A percentile compares a stretch with the other conserved stretches of the same genome.
Evolutionary conservation across 1,140 invertebrate species (phyloP).

Genomic region (Camponotus floridanus): DNA sequence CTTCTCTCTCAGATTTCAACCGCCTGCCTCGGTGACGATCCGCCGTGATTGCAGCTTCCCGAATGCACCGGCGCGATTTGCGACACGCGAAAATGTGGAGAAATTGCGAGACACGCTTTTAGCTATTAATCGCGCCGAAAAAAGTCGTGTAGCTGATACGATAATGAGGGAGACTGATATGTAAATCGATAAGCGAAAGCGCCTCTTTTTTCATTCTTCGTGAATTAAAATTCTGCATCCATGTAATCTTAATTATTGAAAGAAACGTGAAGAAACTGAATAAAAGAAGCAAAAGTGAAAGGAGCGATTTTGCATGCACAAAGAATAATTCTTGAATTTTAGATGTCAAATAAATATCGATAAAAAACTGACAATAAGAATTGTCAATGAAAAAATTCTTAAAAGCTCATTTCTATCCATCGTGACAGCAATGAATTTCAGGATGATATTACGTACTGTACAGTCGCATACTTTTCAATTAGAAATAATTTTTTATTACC

Average conservation of each 20-base stretch:
- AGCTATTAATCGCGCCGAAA: not conserved
- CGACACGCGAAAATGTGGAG: constrained; percentile 12
- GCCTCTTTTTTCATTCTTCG: not conserved
- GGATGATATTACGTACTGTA: not conserved
- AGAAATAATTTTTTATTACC: not conserved
- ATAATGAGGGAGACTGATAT: not conserved
- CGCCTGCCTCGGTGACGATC: constrained; percentile 37
- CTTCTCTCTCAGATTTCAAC: constrained; percentile 12
- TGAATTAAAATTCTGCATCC: not conserved
- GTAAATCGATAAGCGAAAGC: not conserved
- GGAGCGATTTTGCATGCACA: not conserved
- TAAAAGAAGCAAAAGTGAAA: not conserved
- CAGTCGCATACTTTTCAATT: not conserved
- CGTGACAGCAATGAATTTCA: not conserved
- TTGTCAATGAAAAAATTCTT: not conserved
- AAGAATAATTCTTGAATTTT: not conserved
- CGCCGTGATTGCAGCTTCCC: constrained; percentile 18
- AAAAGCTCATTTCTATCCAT: not conserved
- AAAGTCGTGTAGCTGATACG: not conserved
- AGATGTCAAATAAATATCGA: not conserved
- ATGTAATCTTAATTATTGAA: not conserved
- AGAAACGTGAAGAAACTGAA: not conserved
- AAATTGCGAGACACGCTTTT: not conserved
- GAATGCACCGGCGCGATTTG: not conserved
- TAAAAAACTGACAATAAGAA: not conserved